These are phyloP conservation scores for Brachyhypopomus gauderio DNA, from an alignment of 2,113 vertebrate species.

Conservation along the genomic window DNA sequence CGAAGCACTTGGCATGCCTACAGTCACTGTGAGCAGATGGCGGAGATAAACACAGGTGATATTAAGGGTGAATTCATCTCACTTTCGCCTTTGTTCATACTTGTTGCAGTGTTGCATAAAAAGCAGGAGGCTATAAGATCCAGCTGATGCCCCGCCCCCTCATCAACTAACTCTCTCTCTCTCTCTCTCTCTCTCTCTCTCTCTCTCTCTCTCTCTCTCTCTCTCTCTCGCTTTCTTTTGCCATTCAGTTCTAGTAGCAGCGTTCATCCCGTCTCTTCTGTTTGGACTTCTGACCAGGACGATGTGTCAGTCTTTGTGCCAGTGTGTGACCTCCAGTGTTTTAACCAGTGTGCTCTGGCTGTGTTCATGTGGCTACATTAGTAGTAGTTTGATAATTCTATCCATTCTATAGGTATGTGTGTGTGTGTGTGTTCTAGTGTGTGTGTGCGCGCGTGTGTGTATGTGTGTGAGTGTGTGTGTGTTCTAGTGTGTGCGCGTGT, in stretches of 20 bases:
- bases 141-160: conserved; percentile 55
- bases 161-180: conserved; percentile 20
- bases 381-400: background rate
- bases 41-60: conserved; percentile 48
- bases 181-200: background rate
- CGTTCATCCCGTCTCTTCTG: background rate
- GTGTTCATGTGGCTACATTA: conserved; percentile 38
- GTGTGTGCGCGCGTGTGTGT: conserved; percentile 19
- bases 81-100: conserved; percentile 57
- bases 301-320: background rate
- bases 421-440: conserved; percentile 18
- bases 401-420: background rate
- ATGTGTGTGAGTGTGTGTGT: conserved; percentile 13
- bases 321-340: conserved; percentile 8
- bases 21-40: conserved; percentile 50
- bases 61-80: conserved; percentile 56
- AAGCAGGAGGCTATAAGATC: conserved; percentile 73
- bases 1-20: conserved; percentile 85
- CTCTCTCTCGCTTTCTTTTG: no score
- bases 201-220: background rate
- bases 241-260: conserved; percentile 39
- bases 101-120: conserved; percentile 73
- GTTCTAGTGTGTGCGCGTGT: conserved; percentile 14
- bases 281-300: background rate
- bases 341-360: background rate